phyloP scores from a whole-genome alignment of 2,113 vertebrate species.

The Chlamydotis undulata region DNA sequence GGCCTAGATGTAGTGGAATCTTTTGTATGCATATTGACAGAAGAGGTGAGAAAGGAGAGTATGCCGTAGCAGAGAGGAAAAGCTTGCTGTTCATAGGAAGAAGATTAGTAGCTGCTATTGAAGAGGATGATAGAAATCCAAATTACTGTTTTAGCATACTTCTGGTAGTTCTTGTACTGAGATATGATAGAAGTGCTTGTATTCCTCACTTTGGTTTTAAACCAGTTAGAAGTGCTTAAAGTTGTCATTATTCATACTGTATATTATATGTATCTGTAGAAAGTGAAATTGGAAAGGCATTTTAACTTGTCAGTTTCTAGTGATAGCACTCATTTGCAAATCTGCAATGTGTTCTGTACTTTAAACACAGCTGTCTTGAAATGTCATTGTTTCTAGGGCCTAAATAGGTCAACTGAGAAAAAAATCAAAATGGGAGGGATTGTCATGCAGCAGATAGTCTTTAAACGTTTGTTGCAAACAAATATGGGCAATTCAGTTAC shows the following conservation, averaged over 20 bases:
- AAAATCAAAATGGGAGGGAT: neutral
- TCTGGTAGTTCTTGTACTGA: neutral
- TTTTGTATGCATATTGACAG: fast-evolving
- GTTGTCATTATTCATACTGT: neutral
- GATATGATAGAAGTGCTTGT: neutral
- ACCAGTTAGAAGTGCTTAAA: neutral
- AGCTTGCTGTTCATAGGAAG: neutral
- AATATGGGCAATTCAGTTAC: neutral
- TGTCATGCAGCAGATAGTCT: neutral
- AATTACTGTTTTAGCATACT: neutral
- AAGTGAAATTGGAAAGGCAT: neutral
- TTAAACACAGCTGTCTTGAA: neutral
- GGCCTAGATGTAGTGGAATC: neutral
- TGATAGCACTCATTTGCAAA: neutral
- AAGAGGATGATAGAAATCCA: neutral
- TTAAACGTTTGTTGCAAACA: neutral
- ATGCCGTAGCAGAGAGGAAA: neutral
- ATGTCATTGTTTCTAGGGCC: neutral
- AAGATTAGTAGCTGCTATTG: neutral
- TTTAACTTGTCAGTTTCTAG: neutral
- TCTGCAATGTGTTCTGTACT: neutral
- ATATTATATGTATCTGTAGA: neutral
- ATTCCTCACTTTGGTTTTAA: neutral
- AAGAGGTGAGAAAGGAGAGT: neutral
- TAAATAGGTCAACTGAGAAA: neutral